Evolutionary conservation across 1,140 invertebrate species (phyloP).

Genomic region (Oppia nitens): DNA sequence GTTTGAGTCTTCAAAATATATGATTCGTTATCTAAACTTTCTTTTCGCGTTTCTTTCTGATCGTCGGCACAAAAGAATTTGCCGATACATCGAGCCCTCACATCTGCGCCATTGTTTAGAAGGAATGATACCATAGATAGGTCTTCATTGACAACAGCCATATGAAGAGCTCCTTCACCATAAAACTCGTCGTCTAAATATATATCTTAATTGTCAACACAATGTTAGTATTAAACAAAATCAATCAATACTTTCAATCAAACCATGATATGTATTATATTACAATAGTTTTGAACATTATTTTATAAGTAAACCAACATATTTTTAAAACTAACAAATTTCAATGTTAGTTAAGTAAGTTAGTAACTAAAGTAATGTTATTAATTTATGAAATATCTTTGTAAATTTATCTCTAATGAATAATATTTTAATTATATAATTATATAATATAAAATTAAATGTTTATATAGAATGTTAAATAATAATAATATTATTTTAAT

Average conservation of each 20-base stretch:
- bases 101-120: constrained; percentile 73
- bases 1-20: constrained; percentile 66
- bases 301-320: no score
- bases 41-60: constrained; percentile 71
- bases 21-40: constrained; percentile 79
- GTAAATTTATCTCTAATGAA: no score
- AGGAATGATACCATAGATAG: constrained; percentile 91
- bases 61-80: constrained; percentile 96
- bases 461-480: no score
- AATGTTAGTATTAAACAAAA: neutral
- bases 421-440: no score
- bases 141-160: constrained; percentile 96
- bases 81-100: constrained; percentile 74
- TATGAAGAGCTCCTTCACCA: constrained; percentile 85
- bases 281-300: no score
- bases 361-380: no score
- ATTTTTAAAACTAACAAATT: no score
- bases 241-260: neutral
- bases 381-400: no score
- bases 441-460: no score
- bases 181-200: constrained; percentile 95
- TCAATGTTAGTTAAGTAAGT: no score
- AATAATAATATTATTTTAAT: no score
- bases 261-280: neutral
- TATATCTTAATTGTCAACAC: constrained; percentile 40